phyloP scores from a whole-genome alignment of 2,113 vertebrate species.

The Rhabdornis inornatus region DNA sequence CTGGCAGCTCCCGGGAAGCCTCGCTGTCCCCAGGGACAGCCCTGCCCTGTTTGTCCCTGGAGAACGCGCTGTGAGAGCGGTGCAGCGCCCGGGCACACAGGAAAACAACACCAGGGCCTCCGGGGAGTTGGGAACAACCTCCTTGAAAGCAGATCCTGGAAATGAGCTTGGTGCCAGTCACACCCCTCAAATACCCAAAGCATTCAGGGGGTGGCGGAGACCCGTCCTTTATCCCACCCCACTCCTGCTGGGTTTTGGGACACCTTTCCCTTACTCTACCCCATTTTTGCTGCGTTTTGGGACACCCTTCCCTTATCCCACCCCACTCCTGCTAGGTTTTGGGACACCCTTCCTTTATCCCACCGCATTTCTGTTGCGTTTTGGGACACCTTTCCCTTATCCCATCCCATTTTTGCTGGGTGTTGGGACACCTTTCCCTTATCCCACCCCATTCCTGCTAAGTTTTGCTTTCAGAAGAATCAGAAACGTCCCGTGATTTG shows the following conservation, averaged over 20 bases:
- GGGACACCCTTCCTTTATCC: not conserved
- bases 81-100: not conserved
- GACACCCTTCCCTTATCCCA: not conserved
- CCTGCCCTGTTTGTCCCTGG: not conserved
- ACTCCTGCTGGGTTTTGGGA: not conserved
- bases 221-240: not conserved
- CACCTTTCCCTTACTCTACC: not conserved
- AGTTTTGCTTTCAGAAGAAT: not conserved
- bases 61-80: rapidly evolving
- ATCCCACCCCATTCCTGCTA: not conserved
- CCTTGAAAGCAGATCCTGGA: not conserved
- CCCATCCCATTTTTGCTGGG: no score
- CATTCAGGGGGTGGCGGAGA: not conserved
- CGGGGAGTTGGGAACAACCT: not conserved
- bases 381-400: not conserved
- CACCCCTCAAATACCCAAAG: not conserved
- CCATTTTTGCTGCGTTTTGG: not conserved
- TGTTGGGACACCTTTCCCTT: not conserved
- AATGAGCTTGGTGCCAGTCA: not conserved
- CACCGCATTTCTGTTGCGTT: rapidly evolving
- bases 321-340: no score
- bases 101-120: not conserved
- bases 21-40: not conserved
- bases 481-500: not conserved
- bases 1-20: not conserved